These are phyloP conservation scores for Lepidurus packardi DNA, from an alignment of 1,140 invertebrate genomes.

Conservation along the genomic window DNA sequence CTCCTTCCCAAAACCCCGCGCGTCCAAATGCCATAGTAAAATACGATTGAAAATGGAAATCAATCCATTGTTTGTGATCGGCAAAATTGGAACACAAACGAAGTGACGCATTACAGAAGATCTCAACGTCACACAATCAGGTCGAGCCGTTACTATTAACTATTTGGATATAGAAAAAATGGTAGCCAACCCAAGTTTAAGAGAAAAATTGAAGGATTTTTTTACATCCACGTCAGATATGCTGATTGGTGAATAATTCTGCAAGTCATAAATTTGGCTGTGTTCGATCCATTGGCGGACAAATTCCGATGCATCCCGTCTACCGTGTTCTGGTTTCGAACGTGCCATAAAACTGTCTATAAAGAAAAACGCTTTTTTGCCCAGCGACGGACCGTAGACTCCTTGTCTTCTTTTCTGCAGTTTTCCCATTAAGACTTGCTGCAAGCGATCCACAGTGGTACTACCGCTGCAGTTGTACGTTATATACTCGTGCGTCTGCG, in stretches of 20 bases:
- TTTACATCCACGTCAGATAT: constrained; percentile 76
- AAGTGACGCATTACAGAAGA: constrained; percentile 85
- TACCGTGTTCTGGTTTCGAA: neutral
- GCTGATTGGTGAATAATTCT: constrained; percentile 74
- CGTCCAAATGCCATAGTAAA: constrained; percentile 89
- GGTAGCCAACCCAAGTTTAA: no score
- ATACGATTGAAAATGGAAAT: constrained; percentile 83
- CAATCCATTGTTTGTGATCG: constrained; percentile 62
- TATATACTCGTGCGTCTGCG: constrained; percentile 71
- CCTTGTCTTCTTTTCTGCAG: constrained; percentile 86
- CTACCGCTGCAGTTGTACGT: constrained; percentile 83
- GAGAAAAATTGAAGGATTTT: no score
- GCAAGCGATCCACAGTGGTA: constrained; percentile 86
- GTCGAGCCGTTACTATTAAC: neutral
- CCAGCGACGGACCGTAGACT: constrained; percentile 47
- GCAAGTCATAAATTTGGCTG: constrained; percentile 86
- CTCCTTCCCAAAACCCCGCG: constrained; percentile 88
- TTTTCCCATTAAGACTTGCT: constrained; percentile 93
- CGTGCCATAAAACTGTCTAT: constrained; percentile 70
- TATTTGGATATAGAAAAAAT: no score
- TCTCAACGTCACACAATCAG: constrained; percentile 59
- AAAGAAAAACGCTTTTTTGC: constrained; percentile 82
- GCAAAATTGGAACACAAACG: constrained; percentile 71
- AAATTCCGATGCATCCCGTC: constrained; percentile 64
- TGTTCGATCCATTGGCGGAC: constrained; percentile 86